These are phyloP conservation scores for Ispidina picta DNA, from an alignment of 2,797 vertebrate species.

Conservation along the genomic window DNA sequence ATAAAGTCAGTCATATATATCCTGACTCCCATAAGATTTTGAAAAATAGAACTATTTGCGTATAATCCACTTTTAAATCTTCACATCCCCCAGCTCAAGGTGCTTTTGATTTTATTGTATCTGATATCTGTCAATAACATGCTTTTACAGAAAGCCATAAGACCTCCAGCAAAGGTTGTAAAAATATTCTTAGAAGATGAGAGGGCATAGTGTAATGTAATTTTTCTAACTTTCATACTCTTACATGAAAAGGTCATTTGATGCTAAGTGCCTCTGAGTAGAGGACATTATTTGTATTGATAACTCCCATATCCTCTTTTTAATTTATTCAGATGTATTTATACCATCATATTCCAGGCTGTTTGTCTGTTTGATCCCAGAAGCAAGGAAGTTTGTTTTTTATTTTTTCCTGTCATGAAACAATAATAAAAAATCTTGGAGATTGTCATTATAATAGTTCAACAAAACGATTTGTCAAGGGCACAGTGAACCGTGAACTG, in stretches of 20 bases:
- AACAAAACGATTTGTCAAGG: neutral
- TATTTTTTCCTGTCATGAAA: neutral
- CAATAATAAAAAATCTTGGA: neutral
- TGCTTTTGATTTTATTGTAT: neutral
- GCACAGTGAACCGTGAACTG: neutral
- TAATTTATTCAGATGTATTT: neutral
- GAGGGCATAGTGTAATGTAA: neutral
- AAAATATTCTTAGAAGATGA: neutral
- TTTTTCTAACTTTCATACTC: neutral
- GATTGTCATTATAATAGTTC: neutral
- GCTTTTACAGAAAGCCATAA: neutral
- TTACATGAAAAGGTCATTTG: neutral
- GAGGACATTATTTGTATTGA: neutral
- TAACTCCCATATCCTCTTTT: neutral
- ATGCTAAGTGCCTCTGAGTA: neutral
- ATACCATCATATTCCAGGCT: neutral
- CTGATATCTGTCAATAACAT: neutral
- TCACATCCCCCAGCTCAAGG: neutral
- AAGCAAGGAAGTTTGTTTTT: neutral
- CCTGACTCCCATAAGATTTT: neutral
- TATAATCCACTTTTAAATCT: neutral
- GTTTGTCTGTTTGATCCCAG: neutral
- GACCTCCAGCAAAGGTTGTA: neutral
- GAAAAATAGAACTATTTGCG: neutral
- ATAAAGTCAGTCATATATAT: neutral